Evolutionary conservation across 1,140 invertebrate species (phyloP).

Genomic region (Rhopalosiphum padi): DNA sequence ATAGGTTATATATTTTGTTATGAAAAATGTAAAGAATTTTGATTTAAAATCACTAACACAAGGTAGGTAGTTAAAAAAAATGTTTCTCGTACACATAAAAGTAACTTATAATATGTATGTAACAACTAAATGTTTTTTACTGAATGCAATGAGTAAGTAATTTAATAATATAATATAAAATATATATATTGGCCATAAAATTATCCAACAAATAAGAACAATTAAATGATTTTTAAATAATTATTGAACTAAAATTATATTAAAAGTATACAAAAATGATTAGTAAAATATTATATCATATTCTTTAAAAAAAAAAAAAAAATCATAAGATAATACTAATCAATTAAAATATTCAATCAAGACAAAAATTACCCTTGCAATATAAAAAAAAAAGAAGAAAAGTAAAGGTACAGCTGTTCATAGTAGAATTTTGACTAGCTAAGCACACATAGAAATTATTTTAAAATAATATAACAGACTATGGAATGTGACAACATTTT

Average conservation of each 20-base stretch:
- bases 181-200: conserved; percentile 7
- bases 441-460: conserved; percentile 13
- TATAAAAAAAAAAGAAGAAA: neutral
- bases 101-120: neutral
- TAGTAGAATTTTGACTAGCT: conserved; percentile 11
- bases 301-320: neutral
- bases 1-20: neutral
- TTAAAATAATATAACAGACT: neutral
- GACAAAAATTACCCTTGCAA: neutral
- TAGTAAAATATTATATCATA: neutral
- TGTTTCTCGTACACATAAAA: neutral
- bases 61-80: neutral
- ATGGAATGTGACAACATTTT: conserved; percentile 27
- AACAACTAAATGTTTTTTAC: neutral
- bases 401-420: neutral
- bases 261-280: conserved; percentile 20
- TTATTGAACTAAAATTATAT: neutral
- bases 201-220: neutral
- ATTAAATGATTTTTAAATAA: neutral
- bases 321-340: neutral
- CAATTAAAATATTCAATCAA: neutral
- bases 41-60: neutral
- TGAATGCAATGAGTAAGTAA: neutral
- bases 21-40: neutral
- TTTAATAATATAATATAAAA: conserved; percentile 15